These are phyloP conservation scores for human DNA, from an alignment of 2,113 vertebrate genomes.

Conservation along the genomic window GRCh38 chr1:200237001-200237500, in stretches of 20 bases:
- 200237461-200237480: no score
- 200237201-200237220: accelerated
- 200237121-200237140: not conserved
- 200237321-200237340: not conserved
- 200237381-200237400: not conserved
- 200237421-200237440: no score
- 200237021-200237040: no score
- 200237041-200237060: not conserved
- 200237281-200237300: not conserved
- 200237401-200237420: not conserved
- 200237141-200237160: accelerated
- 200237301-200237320: not conserved
- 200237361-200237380: not conserved
- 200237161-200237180: not conserved
- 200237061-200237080: not conserved
- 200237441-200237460: no score
- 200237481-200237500: no score
- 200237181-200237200: not conserved
- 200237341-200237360: no score
- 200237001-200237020: not conserved
- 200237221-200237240: no score
- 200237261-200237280: no score
- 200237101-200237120: no score
- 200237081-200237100: not conserved
- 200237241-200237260: not conserved